Evolutionary conservation across 2,797 vertebrate species (phyloP).

Genomic region (Xenentodon cancila): DNA sequence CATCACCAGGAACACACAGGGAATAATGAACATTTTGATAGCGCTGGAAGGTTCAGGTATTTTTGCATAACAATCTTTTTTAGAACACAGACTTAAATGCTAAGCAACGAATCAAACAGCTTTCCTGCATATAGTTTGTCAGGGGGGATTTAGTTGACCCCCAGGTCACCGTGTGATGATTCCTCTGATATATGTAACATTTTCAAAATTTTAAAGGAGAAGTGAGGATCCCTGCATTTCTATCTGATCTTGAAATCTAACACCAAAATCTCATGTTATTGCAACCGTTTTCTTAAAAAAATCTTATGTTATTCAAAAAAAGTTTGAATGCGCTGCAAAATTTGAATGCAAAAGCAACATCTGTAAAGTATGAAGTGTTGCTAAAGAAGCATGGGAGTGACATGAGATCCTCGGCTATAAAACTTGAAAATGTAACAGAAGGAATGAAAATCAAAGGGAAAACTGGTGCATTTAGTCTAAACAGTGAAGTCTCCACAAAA

Average conservation of each 20-base stretch:
- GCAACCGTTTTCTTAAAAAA: no score
- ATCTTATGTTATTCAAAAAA: no score
- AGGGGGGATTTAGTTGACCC: neutral
- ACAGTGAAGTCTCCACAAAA: no score
- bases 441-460: no score
- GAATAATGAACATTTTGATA: conserved; percentile 11
- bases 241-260: neutral
- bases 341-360: no score
- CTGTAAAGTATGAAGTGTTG: no score
- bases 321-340: no score
- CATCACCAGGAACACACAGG: conserved; percentile 8
- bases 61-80: conserved; percentile 7
- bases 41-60: neutral
- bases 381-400: no score
- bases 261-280: no score
- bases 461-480: no score
- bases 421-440: no score
- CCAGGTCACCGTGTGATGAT: conserved; percentile 1
- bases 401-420: no score
- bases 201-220: neutral
- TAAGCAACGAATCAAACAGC: neutral
- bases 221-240: neutral
- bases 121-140: neutral
- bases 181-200: neutral
- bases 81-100: neutral